Percentiles rank a stretch among this genome's conserved stretches.
These are phyloP conservation scores for Dunckerocampus dactyliophorus DNA, from an alignment of 2,113 vertebrate species.

Conservation along the genomic window DNA sequence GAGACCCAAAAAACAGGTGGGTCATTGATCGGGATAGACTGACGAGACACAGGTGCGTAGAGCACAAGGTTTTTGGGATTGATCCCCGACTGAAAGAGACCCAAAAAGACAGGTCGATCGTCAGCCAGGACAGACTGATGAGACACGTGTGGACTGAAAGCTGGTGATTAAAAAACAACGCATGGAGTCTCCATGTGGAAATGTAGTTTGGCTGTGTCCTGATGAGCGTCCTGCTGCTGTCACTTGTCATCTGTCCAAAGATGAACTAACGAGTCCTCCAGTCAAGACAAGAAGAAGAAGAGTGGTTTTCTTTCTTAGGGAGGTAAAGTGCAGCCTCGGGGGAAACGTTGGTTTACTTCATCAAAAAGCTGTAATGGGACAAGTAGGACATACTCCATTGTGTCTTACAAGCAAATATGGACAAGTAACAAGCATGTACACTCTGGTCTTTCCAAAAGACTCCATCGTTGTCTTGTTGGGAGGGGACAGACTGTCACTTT, in stretches of 20 bases:
- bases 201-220: neutral
- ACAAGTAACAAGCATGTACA: no score
- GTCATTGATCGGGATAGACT: neutral
- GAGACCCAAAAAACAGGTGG: no score
- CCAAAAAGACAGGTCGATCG: no score
- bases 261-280: neutral
- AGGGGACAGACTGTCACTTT: neutral
- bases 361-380: neutral
- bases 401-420: no score
- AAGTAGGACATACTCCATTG: no score
- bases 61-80: no score
- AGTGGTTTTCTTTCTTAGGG: neutral
- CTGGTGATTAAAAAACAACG: no score
- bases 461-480: no score
- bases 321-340: neutral
- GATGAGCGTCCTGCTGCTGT: neutral
- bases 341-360: neutral
- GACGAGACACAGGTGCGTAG: neutral
- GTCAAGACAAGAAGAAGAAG: neutral
- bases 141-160: neutral
- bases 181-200: no score
- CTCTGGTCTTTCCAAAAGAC: no score
- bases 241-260: neutral
- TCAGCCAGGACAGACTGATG: neutral
- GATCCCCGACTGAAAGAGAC: no score